Conservation (phyloP, 2,797 vertebrate genomes). For the Tiaroga cobitis region DNA sequence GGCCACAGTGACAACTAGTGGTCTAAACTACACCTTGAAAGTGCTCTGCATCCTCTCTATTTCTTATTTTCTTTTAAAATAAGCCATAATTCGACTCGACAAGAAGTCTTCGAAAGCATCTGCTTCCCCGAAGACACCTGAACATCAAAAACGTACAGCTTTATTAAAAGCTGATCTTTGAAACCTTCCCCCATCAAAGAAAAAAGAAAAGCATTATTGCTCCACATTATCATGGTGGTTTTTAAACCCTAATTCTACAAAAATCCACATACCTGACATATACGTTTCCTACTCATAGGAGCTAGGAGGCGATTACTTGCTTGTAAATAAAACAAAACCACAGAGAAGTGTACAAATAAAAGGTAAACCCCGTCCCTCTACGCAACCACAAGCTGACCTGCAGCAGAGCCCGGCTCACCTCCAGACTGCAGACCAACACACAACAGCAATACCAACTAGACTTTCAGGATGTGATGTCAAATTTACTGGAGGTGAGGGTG, state of each 20-base stretch:
- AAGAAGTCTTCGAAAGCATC: conserved; percentile 61
- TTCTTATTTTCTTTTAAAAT: conserved; percentile 47
- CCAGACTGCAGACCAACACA: conserved; percentile 54
- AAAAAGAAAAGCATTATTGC: conserved; percentile 80
- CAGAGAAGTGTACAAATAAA: conserved; percentile 66
- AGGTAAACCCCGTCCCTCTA: conserved; percentile 73
- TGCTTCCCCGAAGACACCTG: conserved; percentile 73
- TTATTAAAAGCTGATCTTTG: conserved; percentile 59
- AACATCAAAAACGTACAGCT: conserved; percentile 63
- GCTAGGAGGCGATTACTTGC: conserved; percentile 50
- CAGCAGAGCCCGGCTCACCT: conserved; percentile 81
- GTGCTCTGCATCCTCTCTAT: conserved; percentile 69
- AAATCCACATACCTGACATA: conserved; percentile 76
- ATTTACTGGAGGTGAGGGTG: conserved; percentile 49
- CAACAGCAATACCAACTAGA: conserved; percentile 27
- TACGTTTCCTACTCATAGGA: conserved; percentile 47
- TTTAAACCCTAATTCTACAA: conserved; percentile 78
- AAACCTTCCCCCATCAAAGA: conserved; percentile 56
- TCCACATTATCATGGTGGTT: conserved; percentile 80
- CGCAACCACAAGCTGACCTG: conserved; percentile 81
- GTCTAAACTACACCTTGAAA: conserved; percentile 70
- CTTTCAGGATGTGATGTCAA: conserved; percentile 37
- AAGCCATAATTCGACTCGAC: conserved; percentile 51
- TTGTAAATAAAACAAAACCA: conserved; percentile 57
- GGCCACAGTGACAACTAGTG: conserved; percentile 75